A percentile compares a stretch with the other conserved stretches of the same genome.
Conservation (phyloP, 2,888 invertebrate genomes). For the Idaea aversata region DNA sequence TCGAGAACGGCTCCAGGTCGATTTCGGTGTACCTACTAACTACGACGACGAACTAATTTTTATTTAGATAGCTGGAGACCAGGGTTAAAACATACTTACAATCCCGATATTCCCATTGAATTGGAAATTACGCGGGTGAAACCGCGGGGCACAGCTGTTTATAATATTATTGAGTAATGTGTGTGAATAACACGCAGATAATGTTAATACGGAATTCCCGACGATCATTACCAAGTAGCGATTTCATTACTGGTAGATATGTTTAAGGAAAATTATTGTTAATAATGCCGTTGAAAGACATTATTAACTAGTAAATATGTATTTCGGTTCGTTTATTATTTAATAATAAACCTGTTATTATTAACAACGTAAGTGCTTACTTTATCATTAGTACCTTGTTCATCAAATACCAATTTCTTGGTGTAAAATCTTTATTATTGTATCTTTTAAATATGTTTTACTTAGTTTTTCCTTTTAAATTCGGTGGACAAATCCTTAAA, state of each 20-base stretch:
- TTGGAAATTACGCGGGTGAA: too few species aligned
- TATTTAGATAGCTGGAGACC: too few species aligned
- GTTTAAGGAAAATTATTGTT: not conserved
- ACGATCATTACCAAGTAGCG: not conserved
- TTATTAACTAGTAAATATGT: not conserved
- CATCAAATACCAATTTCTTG: not conserved
- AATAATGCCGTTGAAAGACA: not conserved
- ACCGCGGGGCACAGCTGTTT: too few species aligned
- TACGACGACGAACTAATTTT: too few species aligned
- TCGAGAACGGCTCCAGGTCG: too few species aligned
- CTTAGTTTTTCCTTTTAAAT: too few species aligned
- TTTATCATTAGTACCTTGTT: not conserved
- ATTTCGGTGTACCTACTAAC: too few species aligned
- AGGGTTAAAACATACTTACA: too few species aligned
- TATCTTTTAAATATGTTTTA: too few species aligned
- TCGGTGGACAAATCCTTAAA: too few species aligned
- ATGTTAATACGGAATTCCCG: not conserved
- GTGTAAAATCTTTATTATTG: too few species aligned
- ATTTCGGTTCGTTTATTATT: not conserved
- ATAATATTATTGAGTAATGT: not conserved
- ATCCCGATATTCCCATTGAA: too few species aligned
- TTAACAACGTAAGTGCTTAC: not conserved
- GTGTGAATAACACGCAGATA: not conserved
- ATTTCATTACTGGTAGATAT: not conserved
- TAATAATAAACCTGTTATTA: not conserved